Evolutionary conservation across 2,888 invertebrate genomes (phyloP).

Genomic region (Doris montereyensis): DNA sequence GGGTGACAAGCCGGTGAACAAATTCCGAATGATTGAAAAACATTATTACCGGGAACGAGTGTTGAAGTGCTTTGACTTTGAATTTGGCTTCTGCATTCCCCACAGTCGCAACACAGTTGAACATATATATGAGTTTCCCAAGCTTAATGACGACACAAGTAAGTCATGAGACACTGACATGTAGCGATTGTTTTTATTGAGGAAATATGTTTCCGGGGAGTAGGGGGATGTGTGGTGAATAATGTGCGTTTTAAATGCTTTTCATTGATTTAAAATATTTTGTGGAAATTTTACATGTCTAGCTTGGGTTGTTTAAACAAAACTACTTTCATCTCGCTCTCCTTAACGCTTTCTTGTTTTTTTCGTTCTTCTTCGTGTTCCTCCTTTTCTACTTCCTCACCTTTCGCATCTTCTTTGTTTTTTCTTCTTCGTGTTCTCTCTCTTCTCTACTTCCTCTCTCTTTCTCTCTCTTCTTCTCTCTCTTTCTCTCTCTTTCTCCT

Average conservation of each 20-base stretch:
- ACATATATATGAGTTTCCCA: slow-evolving; percentile 98
- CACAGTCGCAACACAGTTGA: slow-evolving; percentile 98
- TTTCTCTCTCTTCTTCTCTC: no score
- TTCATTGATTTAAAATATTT: neutral
- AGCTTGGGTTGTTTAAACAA: no score
- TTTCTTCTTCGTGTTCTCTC: no score
- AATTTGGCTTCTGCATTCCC: slow-evolving; percentile 99
- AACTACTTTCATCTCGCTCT: no score
- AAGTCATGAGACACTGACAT: slow-evolving; percentile 74
- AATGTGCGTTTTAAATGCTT: no score
- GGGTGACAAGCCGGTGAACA: slow-evolving; percentile 89
- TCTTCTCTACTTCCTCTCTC: no score
- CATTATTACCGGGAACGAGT: slow-evolving; percentile 95
- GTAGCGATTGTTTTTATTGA: neutral
- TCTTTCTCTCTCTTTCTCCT: no score
- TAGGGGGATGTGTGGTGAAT: slow-evolving; percentile 1
- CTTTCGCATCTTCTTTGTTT: no score
- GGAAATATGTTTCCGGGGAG: neutral
- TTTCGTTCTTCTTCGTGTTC: no score
- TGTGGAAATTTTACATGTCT: no score
- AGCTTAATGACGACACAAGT: slow-evolving; percentile 89
- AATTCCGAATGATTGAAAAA: slow-evolving; percentile 98
- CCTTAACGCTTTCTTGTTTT: no score
- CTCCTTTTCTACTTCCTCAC: no score
- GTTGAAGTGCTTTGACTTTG: slow-evolving; percentile 98